Percentiles rank a stretch among this genome's conserved stretches.
These are phyloP conservation scores for Coluber constrictor DNA, from an alignment of 2,797 vertebrate genomes.

Conservation along the genomic window DNA sequence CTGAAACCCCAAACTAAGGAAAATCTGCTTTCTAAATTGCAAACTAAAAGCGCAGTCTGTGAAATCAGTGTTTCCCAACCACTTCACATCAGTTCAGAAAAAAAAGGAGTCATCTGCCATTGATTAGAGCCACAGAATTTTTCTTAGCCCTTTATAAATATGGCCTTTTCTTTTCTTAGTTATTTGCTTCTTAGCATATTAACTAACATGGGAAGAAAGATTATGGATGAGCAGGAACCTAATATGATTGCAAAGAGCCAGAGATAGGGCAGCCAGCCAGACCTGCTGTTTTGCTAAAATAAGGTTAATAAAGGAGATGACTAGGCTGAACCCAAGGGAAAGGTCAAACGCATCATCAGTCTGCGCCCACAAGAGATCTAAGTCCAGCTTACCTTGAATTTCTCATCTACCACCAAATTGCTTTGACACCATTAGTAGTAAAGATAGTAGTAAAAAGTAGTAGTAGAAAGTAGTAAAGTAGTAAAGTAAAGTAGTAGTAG, in stretches of 20 bases:
- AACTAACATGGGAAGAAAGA: neutral
- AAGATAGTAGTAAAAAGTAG: too few relatives aligned
- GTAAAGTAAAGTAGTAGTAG: too few relatives aligned
- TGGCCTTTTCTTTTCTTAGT: neutral
- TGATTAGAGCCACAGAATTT: neutral
- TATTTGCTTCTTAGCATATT: neutral
- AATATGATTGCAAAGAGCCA: neutral
- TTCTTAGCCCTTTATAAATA: neutral
- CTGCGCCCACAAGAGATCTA: neutral
- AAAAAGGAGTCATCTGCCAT: neutral
- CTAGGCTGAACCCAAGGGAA: neutral
- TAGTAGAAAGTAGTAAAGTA: too few relatives aligned
- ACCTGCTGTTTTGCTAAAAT: neutral
- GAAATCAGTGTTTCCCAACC: neutral
- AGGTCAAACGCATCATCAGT: neutral
- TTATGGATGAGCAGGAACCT: neutral
- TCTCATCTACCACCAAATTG: neutral
- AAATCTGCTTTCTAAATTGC: neutral
- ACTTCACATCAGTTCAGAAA: neutral
- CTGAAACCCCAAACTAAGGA: neutral
- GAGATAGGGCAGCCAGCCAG: neutral
- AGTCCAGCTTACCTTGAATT: neutral
- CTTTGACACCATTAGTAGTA: neutral
- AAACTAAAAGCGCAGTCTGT: neutral
- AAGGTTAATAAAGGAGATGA: neutral